Evolutionary conservation across 2,113 vertebrate genomes (phyloP).

Genomic region (Apaloderma vittatum): DNA sequence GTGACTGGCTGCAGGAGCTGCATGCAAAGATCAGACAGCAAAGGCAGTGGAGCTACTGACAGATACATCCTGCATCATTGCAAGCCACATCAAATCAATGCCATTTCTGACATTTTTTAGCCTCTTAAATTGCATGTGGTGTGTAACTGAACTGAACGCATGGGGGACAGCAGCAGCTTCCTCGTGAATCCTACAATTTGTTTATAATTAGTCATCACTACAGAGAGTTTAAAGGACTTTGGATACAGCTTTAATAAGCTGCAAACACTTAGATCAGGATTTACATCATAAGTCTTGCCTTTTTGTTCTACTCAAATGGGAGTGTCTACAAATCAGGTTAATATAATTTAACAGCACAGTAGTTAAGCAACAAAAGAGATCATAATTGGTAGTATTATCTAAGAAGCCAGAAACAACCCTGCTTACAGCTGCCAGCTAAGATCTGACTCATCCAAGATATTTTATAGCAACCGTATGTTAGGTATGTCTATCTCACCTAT

Average conservation of each 20-base stretch:
- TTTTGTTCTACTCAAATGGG: constrained; percentile 28
- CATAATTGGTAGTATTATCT: constrained; percentile 45
- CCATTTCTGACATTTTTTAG: neutral
- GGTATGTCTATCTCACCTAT: constrained; percentile 60
- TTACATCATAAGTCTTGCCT: constrained; percentile 53
- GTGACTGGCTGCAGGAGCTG: neutral
- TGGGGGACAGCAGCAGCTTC: neutral
- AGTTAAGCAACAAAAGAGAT: constrained; percentile 43
- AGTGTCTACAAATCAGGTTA: constrained; percentile 68
- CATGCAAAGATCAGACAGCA: neutral
- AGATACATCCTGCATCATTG: neutral
- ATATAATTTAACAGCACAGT: constrained; percentile 65
- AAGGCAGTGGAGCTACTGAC: neutral
- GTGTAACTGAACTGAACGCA: neutral
- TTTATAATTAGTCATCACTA: neutral
- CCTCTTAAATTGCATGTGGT: neutral
- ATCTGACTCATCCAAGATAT: constrained; percentile 75
- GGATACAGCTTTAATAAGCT: constrained; percentile 26
- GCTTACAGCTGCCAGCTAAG: constrained; percentile 62
- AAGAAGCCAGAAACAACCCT: constrained; percentile 55
- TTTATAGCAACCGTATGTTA: constrained; percentile 81
- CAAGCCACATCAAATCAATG: neutral
- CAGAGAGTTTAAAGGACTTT: constrained; percentile 15
- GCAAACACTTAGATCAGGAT: constrained; percentile 38
- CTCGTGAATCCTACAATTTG: neutral